Evolutionary conservation across 2,113 vertebrate species (phyloP).

Genomic region (Meleagris gallopavo): DNA sequence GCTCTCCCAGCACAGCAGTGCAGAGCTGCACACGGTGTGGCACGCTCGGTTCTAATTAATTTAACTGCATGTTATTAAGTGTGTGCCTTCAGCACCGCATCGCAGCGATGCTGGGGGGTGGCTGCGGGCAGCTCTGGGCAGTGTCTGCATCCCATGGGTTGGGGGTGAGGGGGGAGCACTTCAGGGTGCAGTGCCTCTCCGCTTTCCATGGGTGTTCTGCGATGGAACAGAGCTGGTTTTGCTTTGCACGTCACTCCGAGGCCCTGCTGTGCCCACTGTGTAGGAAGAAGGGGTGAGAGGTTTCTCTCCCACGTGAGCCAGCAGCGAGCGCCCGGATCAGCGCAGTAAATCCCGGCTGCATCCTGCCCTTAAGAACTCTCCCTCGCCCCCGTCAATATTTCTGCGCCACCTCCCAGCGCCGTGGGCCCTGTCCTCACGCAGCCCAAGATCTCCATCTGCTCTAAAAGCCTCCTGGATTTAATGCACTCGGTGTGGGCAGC

Average conservation of each 20-base stretch:
- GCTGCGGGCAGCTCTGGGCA: not conserved
- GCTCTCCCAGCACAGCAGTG: not conserved
- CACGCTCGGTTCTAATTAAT: not conserved
- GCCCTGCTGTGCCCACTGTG: not conserved
- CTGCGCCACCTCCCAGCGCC: slow-evolving; percentile 42
- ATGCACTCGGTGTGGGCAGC: not conserved
- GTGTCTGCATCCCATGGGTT: fast-evolving
- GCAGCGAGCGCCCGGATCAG: not conserved
- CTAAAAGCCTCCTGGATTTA: slow-evolving; percentile 55
- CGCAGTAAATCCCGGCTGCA: slow-evolving; percentile 45
- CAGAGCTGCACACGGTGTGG: not conserved
- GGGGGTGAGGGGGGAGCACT: not conserved
- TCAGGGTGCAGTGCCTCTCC: not conserved
- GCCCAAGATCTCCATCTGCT: slow-evolving; percentile 64
- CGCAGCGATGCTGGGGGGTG: not conserved
- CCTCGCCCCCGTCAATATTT: not conserved
- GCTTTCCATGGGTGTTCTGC: not conserved
- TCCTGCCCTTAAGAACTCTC: slow-evolving; percentile 37
- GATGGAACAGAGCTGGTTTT: fast-evolving
- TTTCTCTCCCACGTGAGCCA: not conserved
- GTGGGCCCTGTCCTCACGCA: slow-evolving; percentile 60
- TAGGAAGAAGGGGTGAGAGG: not conserved
- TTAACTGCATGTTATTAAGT: not conserved
- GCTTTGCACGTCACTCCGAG: fast-evolving
- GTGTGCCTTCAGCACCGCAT: not conserved